Evolutionary conservation across 2,797 vertebrate species (phyloP).

Genomic region (Heteromormyrus szaboi): DNA sequence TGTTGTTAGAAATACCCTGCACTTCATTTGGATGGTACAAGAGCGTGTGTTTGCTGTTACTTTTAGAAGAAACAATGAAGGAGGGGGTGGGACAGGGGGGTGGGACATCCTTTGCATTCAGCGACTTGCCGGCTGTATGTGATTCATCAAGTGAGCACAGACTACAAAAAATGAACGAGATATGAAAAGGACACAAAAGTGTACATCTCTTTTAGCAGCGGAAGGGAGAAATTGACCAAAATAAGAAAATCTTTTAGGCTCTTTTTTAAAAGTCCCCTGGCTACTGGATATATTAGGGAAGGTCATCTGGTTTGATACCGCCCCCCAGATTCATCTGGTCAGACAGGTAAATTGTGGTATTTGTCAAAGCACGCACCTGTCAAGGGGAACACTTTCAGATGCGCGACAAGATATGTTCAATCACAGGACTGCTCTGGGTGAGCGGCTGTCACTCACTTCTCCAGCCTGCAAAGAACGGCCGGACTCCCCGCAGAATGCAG

Average conservation of each 20-base stretch:
- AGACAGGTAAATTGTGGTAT: constrained; percentile 17
- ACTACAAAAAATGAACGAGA: neutral
- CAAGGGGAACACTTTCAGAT: constrained; percentile 17
- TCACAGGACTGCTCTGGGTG: constrained; percentile 10
- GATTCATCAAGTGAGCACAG: neutral
- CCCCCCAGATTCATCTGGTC: constrained; percentile 18
- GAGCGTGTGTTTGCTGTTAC: neutral
- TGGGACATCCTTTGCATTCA: neutral
- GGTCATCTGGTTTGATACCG: constrained; percentile 16
- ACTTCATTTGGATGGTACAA: neutral
- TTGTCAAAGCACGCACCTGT: constrained; percentile 25
- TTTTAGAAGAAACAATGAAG: neutral
- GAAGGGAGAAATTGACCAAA: neutral
- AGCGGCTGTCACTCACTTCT: constrained; percentile 13
- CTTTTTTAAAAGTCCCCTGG: neutral
- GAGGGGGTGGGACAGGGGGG: neutral
- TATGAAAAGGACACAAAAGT: neutral
- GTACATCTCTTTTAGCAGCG: neutral
- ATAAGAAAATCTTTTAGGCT: neutral
- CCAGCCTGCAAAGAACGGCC: neutral
- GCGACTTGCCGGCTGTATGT: neutral
- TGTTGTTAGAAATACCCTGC: neutral
- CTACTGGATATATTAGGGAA: constrained; percentile 15
- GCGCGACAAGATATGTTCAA: constrained; percentile 17
- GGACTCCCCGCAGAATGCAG: constrained; percentile 2